Base-by-base conservation (phyloP, 2,113 vertebrate genomes). In the Abramis brama region DNA sequence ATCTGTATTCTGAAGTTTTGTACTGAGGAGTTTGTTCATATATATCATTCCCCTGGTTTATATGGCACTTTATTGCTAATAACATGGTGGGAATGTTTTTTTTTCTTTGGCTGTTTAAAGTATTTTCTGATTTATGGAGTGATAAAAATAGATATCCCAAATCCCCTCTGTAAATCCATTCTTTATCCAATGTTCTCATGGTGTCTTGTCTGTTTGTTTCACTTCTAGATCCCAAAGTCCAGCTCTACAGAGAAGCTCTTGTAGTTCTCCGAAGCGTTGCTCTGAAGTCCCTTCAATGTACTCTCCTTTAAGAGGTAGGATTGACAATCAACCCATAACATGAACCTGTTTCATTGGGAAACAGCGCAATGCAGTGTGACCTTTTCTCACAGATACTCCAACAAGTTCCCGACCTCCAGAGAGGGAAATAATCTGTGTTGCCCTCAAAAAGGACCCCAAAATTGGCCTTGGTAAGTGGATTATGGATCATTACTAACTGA, bases 381-480 rank as follows among this genome's bases (percentile, higher is more conserved):
- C 12, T 25, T 21, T 33, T 83, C 25, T 52, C 5, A 25, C 88
- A 94, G 94, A 91, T 43, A 93, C 89, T 2, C 86, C 88, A 21
- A 68, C 90, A 39, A 92, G 88, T 55, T 30, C 45, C 71, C 71
- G 0, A 70, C 84, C 89, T 62, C 88, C 92, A 62, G 94, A 96
- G 79, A 93, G 92, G 93, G 96, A 97, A 91, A 96, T 96, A 0
- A 83, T 97, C 30, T 94, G 92, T 59, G 94, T 97, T 86, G 91
- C 93, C 1, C 87, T 98, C 77, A 96, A 91, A 91, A 96, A 96
- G 75, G 96, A 98, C 50, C 88, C 95, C 3, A 95, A 93, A 84
- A 87, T 94, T 36, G 96, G 97, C 77, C 95, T 98, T 45, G 96
- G 97, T 98, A 91, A 95, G 94, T 59, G 27, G 13, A 79, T 59